Evolutionary conservation across 2,888 invertebrate species (phyloP).

Genomic region (Leptopilina myrica): DNA sequence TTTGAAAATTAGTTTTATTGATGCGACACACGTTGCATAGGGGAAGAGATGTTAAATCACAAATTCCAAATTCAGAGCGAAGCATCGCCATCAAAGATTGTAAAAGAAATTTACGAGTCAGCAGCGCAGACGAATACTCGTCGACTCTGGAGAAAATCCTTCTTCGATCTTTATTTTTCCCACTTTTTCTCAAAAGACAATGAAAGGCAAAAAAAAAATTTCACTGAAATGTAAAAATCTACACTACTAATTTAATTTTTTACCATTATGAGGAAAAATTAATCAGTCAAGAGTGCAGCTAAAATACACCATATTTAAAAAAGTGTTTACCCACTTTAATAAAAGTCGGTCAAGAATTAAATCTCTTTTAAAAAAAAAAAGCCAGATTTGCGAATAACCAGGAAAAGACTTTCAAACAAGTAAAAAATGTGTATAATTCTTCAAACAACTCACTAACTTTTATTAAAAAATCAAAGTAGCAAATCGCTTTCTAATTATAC

Average conservation of each 20-base stretch:
- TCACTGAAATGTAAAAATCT: background rate
- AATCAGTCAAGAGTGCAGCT: background rate
- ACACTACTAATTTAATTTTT: background rate
- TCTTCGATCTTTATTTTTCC: background rate
- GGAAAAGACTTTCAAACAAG: no score
- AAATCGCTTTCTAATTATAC: no score
- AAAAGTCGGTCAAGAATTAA: slow-evolving; percentile 1
- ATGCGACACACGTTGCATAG: background rate
- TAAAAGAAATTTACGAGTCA: background rate
- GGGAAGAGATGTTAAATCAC: background rate
- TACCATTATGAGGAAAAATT: background rate
- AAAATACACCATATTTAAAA: background rate
- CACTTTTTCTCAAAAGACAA: background rate
- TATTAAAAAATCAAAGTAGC: no score
- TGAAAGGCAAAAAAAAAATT: background rate
- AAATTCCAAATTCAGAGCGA: slow-evolving; percentile 1
- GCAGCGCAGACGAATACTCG: background rate
- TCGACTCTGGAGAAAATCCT: background rate
- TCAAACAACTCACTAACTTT: no score
- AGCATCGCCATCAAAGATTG: background rate
- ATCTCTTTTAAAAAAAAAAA: background rate
- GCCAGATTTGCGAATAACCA: no score
- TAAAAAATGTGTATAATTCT: no score
- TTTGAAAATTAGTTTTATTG: slow-evolving; percentile 15
- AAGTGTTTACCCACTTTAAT: background rate